A percentile compares a stretch with the other conserved stretches of the same genome.
Evolutionary conservation across 2,888 invertebrate genomes (phyloP).

Genomic region (Lasioglossum marginatum): DNA sequence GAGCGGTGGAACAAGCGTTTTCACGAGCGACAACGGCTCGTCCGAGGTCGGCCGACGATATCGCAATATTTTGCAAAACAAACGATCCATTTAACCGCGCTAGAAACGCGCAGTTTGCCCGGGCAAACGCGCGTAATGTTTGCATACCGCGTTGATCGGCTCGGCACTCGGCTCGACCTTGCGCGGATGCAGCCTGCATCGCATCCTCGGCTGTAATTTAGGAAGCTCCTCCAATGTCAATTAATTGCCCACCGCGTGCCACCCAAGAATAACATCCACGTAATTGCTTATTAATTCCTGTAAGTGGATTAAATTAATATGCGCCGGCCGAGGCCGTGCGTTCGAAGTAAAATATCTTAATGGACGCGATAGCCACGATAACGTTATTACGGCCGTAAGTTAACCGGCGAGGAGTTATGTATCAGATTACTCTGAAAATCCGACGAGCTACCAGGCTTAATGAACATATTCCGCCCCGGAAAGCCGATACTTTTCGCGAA

Average conservation of each 20-base stretch:
- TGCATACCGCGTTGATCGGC: conserved; percentile 45
- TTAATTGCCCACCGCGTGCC: conserved; percentile 66
- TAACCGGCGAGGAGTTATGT: conserved; percentile 38
- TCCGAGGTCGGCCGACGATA: conserved; percentile 27
- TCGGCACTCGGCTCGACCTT: conserved; percentile 42
- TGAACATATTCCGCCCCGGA: conserved; percentile 24
- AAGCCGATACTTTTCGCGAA: conserved; percentile 31
- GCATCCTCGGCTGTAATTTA: conserved; percentile 61
- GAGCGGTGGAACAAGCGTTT: conserved; percentile 19
- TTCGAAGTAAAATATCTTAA: conserved; percentile 49
- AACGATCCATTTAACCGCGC: conserved; percentile 51
- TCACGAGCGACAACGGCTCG: conserved; percentile 8
- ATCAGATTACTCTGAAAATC: conserved; percentile 44
- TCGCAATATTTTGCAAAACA: conserved; percentile 54
- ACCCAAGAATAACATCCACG: conserved; percentile 65
- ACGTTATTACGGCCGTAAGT: conserved; percentile 56
- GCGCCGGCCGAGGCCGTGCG: conserved; percentile 44
- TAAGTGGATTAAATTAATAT: conserved; percentile 73
- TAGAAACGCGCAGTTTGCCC: conserved; percentile 27
- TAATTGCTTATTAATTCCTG: conserved; percentile 71
- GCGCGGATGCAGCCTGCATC: not conserved
- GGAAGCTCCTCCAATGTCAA: conserved; percentile 63
- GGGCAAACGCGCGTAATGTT: conserved; percentile 17
- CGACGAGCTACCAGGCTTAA: conserved; percentile 26
- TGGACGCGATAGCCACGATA: conserved; percentile 49